Percentiles rank a stretch among this genome's conserved stretches.
Conservation (phyloP, 2,113 vertebrate species). For the Tetrax tetrax region DNA sequence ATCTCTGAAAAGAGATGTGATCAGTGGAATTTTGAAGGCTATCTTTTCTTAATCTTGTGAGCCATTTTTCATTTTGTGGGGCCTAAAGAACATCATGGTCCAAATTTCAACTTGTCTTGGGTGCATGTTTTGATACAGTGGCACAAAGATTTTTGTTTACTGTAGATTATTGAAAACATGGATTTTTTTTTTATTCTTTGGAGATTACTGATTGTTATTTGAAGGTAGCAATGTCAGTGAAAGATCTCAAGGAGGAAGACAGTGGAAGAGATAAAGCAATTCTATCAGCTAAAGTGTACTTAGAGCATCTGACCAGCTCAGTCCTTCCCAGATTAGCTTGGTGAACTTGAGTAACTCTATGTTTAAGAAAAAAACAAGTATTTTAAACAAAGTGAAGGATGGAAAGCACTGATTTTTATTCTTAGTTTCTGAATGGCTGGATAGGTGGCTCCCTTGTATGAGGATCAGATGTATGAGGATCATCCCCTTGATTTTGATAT, state of each 20-base stretch:
- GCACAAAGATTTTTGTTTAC: not conserved
- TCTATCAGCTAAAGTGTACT: not conserved
- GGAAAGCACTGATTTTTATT: not conserved
- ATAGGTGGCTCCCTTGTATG: not conserved
- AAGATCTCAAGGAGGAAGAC: not conserved
- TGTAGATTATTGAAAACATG: not conserved
- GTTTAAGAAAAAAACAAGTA: not conserved
- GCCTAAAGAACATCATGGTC: not conserved
- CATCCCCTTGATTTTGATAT: not conserved
- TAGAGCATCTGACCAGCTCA: not conserved
- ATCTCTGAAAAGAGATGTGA: not conserved
- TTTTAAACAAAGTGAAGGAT: not conserved
- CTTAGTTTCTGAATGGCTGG: not conserved
- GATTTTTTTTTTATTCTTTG: not conserved
- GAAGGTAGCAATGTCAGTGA: not conserved
- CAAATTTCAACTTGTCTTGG: not conserved
- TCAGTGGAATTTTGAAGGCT: not conserved
- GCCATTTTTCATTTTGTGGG: not conserved
- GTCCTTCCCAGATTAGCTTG: not conserved
- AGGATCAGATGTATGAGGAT: not conserved
- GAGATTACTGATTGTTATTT: not conserved
- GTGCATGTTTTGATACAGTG: not conserved
- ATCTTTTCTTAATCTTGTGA: not conserved
- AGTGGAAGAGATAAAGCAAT: not conserved
- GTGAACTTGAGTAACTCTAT: not conserved